Evolutionary conservation across 2,888 invertebrate species (phyloP).

Genomic region (Zaprionus bogoriensis): DNA sequence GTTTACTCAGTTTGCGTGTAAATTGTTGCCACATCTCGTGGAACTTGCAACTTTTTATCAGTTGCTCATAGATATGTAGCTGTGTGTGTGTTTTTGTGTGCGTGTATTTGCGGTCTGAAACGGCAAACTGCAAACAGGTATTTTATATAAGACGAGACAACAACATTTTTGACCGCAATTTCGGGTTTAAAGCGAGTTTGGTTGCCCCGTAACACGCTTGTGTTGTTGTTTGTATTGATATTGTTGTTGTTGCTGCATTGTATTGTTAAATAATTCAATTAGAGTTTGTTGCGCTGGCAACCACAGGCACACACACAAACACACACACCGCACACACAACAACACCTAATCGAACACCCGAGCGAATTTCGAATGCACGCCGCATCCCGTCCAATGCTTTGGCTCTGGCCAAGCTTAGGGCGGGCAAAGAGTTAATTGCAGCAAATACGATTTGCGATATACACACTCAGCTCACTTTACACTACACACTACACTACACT

Average conservation of each 20-base stretch:
- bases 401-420: not conserved
- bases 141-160: constrained; percentile 68
- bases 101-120: constrained; percentile 38
- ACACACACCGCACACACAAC: not conserved
- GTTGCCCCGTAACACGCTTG: constrained; percentile 49
- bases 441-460: constrained; percentile 1
- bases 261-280: constrained; percentile 64
- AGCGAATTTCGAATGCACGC: constrained; percentile 23
- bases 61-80: constrained; percentile 13
- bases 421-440: constrained; percentile 7
- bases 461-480: constrained; percentile 3
- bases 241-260: constrained; percentile 38
- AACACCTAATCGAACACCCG: constrained; percentile 2
- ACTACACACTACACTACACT: constrained; percentile 9
- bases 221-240: constrained; percentile 14
- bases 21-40: not conserved
- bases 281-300: constrained; percentile 64
- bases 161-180: constrained; percentile 53
- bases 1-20: constrained; percentile 28
- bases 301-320: constrained; percentile 9
- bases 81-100: constrained; percentile 5
- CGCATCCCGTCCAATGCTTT: constrained; percentile 23
- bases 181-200: constrained; percentile 53
- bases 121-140: constrained; percentile 58
- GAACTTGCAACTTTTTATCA: constrained; percentile 45